Conservation (phyloP, 2,113 vertebrate species). For the Ibidorhyncha struthersii region DNA sequence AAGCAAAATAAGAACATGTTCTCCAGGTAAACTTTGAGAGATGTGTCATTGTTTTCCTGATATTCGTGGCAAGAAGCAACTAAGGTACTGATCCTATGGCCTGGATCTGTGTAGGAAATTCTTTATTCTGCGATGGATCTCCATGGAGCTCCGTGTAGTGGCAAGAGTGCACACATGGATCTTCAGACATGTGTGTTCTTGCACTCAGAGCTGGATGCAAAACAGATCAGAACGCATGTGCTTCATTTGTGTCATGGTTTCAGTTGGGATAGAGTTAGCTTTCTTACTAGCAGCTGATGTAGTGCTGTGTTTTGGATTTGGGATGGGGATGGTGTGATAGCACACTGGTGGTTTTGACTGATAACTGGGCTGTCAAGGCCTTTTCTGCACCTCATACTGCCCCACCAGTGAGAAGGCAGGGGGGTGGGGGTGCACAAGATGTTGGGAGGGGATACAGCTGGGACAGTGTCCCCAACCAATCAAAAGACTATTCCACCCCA, state of each 20-base stretch:
- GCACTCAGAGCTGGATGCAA: not conserved
- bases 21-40: not conserved
- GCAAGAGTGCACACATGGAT: rapidly evolving
- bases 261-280: not conserved
- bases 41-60: not conserved
- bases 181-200: rapidly evolving
- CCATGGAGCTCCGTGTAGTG: not conserved
- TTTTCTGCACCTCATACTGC: not conserved
- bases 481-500: not conserved
- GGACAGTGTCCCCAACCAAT: not conserved
- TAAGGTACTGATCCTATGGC: not conserved
- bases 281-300: not conserved
- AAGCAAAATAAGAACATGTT: not conserved
- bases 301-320: not conserved
- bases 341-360: not conserved
- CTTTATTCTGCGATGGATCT: rapidly evolving
- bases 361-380: not conserved
- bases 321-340: not conserved
- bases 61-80: not conserved
- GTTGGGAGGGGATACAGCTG: not conserved
- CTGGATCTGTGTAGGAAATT: not conserved
- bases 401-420: not conserved
- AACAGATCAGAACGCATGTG: not conserved
- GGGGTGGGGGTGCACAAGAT: not conserved
- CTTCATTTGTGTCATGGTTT: not conserved